phyloP scores from a whole-genome alignment of 2,797 vertebrate species.

The Atherinosoma microstoma region DNA sequence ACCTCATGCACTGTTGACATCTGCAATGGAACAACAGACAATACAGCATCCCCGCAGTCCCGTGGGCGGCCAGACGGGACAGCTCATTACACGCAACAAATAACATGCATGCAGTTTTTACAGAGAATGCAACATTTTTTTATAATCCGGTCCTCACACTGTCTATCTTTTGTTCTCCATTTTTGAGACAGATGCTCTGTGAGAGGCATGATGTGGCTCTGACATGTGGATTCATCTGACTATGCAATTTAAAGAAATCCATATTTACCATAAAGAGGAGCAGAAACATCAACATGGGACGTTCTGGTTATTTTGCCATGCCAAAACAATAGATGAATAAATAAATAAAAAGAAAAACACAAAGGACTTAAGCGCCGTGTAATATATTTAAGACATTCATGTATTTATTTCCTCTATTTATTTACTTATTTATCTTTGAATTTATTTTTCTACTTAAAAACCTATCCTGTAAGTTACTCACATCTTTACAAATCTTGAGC shows the following conservation, averaged over 20 bases:
- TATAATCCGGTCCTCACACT: constrained; percentile 62
- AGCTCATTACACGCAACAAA: constrained; percentile 70
- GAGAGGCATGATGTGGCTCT: constrained; percentile 65
- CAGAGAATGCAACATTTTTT: constrained; percentile 79
- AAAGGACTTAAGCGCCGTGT: constrained; percentile 59
- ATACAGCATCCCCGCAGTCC: constrained; percentile 71
- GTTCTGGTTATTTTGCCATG: constrained; percentile 58
- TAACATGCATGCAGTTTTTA: constrained; percentile 85
- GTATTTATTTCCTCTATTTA: constrained; percentile 74
- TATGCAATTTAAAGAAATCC: constrained; percentile 85
- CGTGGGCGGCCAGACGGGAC: constrained; percentile 59
- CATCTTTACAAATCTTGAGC: constrained; percentile 61
- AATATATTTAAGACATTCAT: constrained; percentile 71
- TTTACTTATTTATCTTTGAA: constrained; percentile 70
- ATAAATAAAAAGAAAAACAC: constrained; percentile 53
- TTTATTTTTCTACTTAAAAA: constrained; percentile 80
- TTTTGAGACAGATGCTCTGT: constrained; percentile 63
- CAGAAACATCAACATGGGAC: constrained; percentile 52
- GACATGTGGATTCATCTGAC: constrained; percentile 80
- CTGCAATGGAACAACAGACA: constrained; percentile 73
- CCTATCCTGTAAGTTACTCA: constrained; percentile 65
- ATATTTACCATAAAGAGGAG: constrained; percentile 53
- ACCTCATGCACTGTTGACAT: constrained; percentile 73
- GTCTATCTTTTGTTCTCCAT: constrained; percentile 68
- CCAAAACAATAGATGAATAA: constrained; percentile 46